Conservation (phyloP, 2,113 vertebrate species). For the Oreochromis aureus region DNA sequence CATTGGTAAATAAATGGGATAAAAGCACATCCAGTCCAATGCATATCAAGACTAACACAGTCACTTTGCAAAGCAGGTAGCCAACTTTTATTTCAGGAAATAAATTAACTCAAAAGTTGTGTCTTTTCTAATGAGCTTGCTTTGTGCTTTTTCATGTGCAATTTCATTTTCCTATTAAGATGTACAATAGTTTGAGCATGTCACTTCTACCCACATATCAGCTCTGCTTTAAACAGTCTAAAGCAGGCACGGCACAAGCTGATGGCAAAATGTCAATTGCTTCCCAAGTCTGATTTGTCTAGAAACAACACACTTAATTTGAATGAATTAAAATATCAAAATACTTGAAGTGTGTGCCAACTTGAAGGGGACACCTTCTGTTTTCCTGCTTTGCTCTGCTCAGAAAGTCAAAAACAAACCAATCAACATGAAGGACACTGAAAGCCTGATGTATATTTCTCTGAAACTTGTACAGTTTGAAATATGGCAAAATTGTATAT, state of each 20-base stretch:
- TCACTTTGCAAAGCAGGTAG: not conserved
- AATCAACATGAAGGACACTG: not conserved
- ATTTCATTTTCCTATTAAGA: slow-evolving; percentile 12
- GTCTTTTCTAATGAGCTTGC: not conserved
- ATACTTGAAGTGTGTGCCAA: not conserved
- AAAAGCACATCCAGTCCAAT: not conserved
- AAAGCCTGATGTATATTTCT: not conserved
- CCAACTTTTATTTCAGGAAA: not conserved
- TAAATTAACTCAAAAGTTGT: not conserved
- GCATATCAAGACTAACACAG: not conserved
- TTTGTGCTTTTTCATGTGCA: not conserved
- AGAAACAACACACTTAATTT: not conserved
- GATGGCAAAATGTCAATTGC: slow-evolving; percentile 37
- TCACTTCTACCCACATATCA: slow-evolving; percentile 4
- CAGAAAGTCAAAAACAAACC: not conserved
- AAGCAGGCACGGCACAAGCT: slow-evolving; percentile 7
- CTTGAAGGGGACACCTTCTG: not conserved
- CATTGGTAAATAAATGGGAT: not conserved
- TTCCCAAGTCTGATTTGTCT: not conserved
- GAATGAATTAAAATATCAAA: not conserved
- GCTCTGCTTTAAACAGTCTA: slow-evolving; percentile 7
- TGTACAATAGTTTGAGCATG: not conserved
- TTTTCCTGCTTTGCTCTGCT: not conserved
- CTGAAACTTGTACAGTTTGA: not conserved
- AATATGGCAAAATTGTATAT: not conserved